phyloP scores from a whole-genome alignment of 2,888 invertebrate genomes.

The Ectemnius lituratus region DNA sequence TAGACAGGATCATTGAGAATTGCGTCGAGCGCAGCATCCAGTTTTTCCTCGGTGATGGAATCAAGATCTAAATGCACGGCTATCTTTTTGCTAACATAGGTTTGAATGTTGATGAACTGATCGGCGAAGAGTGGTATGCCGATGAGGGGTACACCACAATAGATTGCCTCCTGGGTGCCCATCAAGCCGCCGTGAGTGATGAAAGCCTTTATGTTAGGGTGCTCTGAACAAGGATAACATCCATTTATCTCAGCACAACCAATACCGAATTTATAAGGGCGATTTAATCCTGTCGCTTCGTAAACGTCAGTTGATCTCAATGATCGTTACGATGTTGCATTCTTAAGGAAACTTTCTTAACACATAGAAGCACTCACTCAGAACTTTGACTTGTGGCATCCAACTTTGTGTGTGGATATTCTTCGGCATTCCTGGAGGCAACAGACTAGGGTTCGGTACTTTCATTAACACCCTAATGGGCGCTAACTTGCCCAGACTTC shows the following conservation, averaged over 20 bases:
- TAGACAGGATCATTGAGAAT: slow-evolving; percentile 66
- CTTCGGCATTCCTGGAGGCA: slow-evolving; percentile 64
- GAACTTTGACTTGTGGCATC: slow-evolving; percentile 68
- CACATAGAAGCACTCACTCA: slow-evolving; percentile 60
- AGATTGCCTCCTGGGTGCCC: slow-evolving; percentile 71
- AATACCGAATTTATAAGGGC: background rate
- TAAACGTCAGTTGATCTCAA: no score
- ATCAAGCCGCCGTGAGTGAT: slow-evolving; percentile 74
- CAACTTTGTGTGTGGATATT: slow-evolving; percentile 65
- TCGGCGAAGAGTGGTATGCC: slow-evolving; percentile 73
- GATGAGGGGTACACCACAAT: slow-evolving; percentile 71
- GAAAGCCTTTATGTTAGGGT: slow-evolving; percentile 69
- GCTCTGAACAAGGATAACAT: slow-evolving; percentile 58
- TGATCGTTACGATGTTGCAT: no score
- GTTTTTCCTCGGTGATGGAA: slow-evolving; percentile 60
- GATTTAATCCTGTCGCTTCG: background rate
- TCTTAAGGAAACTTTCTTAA: no score
- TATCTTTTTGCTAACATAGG: slow-evolving; percentile 60
- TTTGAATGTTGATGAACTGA: slow-evolving; percentile 68
- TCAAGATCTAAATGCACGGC: slow-evolving; percentile 60
- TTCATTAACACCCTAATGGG: slow-evolving; percentile 70
- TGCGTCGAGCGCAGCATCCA: slow-evolving; percentile 63
- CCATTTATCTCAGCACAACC: background rate
- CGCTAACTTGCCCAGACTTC: slow-evolving; percentile 64
- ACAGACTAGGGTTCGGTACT: slow-evolving; percentile 57